A percentile compares a stretch with the other conserved stretches of the same genome.
Evolutionary conservation across 2,888 invertebrate genomes (phyloP).

Genomic region (Sinelater perroti): DNA sequence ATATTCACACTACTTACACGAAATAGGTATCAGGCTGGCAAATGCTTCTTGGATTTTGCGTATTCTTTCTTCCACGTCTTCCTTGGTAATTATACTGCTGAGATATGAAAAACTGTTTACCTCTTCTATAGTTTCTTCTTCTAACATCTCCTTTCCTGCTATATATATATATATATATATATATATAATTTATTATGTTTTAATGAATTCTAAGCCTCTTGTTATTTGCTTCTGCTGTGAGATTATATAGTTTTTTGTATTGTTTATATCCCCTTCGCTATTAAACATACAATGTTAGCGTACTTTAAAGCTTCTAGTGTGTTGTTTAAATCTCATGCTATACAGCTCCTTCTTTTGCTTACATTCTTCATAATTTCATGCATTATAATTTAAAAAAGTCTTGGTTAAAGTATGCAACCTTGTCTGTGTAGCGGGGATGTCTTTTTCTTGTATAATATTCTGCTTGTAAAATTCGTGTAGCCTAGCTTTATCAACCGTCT

Average conservation of each 20-base stretch:
- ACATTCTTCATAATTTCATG: slow-evolving; percentile 1
- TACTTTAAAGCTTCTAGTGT: slow-evolving; percentile 1
- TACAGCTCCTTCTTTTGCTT: neutral
- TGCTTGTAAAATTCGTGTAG: neutral
- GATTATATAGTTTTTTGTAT: slow-evolving; percentile 1
- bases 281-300: neutral
- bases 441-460: neutral
- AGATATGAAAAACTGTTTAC: slow-evolving; percentile 1
- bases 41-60: neutral
- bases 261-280: neutral
- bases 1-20: no score
- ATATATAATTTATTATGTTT: neutral
- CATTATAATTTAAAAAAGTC: slow-evolving; percentile 2
- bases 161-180: no score
- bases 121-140: neutral
- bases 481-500: neutral
- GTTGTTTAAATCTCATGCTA: neutral
- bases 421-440: neutral
- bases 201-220: neutral
- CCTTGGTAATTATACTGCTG: neutral
- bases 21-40: no score
- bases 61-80: slow-evolving; percentile 1
- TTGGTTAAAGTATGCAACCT: slow-evolving; percentile 5
- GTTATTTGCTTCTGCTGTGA: neutral
- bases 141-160: neutral